Evolutionary conservation across 2,797 vertebrate genomes (phyloP), one percentile per base, ranked within the genome.

Genomic region (Gorsachius magnificus): DNA sequence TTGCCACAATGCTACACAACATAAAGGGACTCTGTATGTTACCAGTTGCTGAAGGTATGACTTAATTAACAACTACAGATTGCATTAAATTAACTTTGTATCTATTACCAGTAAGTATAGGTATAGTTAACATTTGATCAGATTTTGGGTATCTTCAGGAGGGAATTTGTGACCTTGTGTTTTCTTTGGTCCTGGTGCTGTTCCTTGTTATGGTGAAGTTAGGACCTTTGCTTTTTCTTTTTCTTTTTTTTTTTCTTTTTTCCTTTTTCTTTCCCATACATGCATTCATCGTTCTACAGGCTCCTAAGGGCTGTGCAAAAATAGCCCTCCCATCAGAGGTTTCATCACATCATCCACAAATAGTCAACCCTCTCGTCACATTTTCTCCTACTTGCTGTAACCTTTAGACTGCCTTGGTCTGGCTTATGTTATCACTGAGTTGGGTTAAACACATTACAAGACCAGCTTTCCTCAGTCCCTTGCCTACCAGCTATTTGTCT

Each of bases 221-320:
- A 57, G 14, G 20, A 38, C 17, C 8, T 81, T 71, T 25, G 9
- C 53, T 25, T 16, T 28, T 20, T 38, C 38, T 29, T 0, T 6
- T 13, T 35, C 21, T n/a, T 9, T 22, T 10, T 56, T 8, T 18
- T n/a, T 16, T 2, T 3, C 4, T 10, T 18, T n/a, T 13, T 1
- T 1, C 3, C 10, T 16, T 20, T 57, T 36, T 83, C 22, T 22
- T 70, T 48, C 43, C 43, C 14, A 8, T 60, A 51, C 41, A n/a
- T 0, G 1, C 9, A 61, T 54, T 17, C 22, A n/a, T 60, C 31
- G 17, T 6, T 64, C 58, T 36, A 41, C 36, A 41, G 43, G 9
- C 41, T 56, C 6, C 7, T 56, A 51, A 71, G 5, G 13, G 12
- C 41, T 85, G 14, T 66, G 41, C 22, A 66, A 61, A 81, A 85